These are phyloP conservation scores for Orthonychiurus folsomi DNA, from an alignment of 2,888 invertebrate species.

Conservation along the genomic window DNA sequence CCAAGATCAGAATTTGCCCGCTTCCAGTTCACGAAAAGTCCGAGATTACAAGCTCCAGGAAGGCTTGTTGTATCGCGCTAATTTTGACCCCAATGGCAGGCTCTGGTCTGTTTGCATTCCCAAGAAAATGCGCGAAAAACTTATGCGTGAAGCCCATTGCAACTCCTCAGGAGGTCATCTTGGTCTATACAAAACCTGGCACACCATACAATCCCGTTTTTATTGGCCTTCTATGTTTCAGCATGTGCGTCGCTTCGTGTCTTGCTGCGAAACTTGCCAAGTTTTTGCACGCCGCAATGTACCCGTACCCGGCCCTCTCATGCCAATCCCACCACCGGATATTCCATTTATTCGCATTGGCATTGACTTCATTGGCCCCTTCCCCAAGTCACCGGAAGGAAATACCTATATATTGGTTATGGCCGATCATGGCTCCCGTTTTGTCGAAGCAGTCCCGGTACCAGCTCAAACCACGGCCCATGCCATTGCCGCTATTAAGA, in stretches of 20 bases:
- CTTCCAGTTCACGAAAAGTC: not conserved
- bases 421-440: slow-evolving; percentile 35
- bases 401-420: slow-evolving; percentile 27
- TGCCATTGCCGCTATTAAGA: not conserved
- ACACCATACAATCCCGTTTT: slow-evolving; percentile 19
- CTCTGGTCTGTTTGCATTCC: slow-evolving; percentile 16
- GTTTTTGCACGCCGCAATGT: slow-evolving; percentile 14
- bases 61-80: slow-evolving; percentile 14
- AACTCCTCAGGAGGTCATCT: slow-evolving; percentile 20
- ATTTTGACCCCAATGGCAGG: not conserved
- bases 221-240: slow-evolving; percentile 27
- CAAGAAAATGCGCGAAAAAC: not conserved
- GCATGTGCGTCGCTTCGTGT: slow-evolving; percentile 22
- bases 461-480: slow-evolving; percentile 17
- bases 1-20: not conserved
- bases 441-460: slow-evolving; percentile 28
- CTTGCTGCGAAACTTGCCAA: slow-evolving; percentile 26
- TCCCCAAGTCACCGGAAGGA: slow-evolving; percentile 22
- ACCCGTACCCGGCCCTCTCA: slow-evolving; percentile 5
- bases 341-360: slow-evolving; percentile 36
- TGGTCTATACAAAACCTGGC: slow-evolving; percentile 27
- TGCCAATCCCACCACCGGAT: slow-evolving; percentile 13
- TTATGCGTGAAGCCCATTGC: slow-evolving; percentile 22
- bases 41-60: not conserved
- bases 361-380: slow-evolving; percentile 34